These are phyloP conservation scores for Orestias chungarensis DNA, from an alignment of 2,797 vertebrate genomes.

Conservation along the genomic window DNA sequence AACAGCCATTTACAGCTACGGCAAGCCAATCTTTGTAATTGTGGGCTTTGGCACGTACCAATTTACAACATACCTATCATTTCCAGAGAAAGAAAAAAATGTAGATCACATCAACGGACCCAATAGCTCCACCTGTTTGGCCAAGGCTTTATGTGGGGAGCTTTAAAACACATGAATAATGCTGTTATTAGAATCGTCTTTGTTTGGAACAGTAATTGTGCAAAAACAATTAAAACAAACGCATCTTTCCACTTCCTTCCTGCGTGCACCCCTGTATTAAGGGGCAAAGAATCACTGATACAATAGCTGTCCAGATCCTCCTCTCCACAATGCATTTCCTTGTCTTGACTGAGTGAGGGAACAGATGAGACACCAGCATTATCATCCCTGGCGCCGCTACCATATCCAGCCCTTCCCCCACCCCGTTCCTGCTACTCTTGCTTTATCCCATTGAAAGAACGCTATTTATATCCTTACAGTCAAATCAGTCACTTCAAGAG, in stretches of 20 bases:
- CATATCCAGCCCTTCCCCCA: conserved; percentile 35
- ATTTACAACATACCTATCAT: conserved; percentile 8
- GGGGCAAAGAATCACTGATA: conserved; percentile 75
- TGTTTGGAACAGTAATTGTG: conserved; percentile 24
- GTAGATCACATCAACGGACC: conserved; percentile 2
- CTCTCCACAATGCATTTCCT: conserved; percentile 62
- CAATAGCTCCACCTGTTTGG: not conserved
- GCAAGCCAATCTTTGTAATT: conserved; percentile 28
- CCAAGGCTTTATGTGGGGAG: not conserved
- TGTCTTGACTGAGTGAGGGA: conserved; percentile 52
- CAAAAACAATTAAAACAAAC: conserved; percentile 23
- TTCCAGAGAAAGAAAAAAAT: conserved; percentile 3
- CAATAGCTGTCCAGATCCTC: conserved; percentile 54
- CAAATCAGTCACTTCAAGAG: conserved; percentile 71
- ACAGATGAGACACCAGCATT: conserved; percentile 72
- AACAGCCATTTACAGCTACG: conserved; percentile 31
- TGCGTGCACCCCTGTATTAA: conserved; percentile 56
- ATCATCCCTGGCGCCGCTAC: conserved; percentile 75
- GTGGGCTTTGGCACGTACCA: conserved; percentile 15
- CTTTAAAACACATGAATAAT: conserved; percentile 8
- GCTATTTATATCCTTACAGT: conserved; percentile 82
- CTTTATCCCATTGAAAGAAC: conserved; percentile 80
- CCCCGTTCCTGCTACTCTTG: conserved; percentile 57
- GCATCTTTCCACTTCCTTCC: conserved; percentile 33
- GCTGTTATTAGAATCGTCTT: conserved; percentile 14